Conservation (phyloP, 2,888 invertebrate species). For the Aphidius colemani region DNA sequence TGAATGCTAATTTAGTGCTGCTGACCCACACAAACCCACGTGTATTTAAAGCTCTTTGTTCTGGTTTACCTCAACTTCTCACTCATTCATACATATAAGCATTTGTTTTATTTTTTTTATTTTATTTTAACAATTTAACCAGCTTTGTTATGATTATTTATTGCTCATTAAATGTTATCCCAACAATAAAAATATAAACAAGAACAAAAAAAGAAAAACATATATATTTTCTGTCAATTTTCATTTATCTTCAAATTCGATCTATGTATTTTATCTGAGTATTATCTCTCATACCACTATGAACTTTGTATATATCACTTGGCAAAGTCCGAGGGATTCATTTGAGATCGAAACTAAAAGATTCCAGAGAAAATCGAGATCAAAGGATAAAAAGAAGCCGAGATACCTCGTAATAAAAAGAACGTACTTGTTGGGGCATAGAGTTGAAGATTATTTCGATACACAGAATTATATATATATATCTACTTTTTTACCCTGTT, state of each 20-base stretch:
- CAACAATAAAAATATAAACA: no score
- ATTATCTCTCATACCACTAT: no score
- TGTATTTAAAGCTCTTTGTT: no score
- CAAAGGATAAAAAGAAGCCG: conserved; percentile 4
- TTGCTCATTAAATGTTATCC: no score
- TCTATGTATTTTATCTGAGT: no score
- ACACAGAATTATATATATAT: neutral
- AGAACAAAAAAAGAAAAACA: no score
- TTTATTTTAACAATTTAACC: conserved; percentile 28
- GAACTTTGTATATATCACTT: no score
- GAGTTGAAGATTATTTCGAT: conserved; percentile 9
- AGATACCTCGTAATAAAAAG: conserved; percentile 8
- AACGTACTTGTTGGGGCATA: neutral
- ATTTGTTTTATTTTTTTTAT: conserved; percentile 38
- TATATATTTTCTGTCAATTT: neutral
- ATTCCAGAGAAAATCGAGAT: conserved; percentile 4
- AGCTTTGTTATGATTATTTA: no score
- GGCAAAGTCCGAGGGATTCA: neutral
- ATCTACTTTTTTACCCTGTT: no score
- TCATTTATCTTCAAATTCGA: no score
- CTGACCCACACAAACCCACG: conserved; percentile 3
- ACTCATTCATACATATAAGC: conserved; percentile 27
- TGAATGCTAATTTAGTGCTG: conserved; percentile 56
- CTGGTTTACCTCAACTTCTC: no score
- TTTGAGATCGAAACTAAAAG: conserved; percentile 8